These are phyloP conservation scores for Meloidogyne chitwoodi DNA, from an alignment of 1,140 invertebrate species.

Conservation along the genomic window DNA sequence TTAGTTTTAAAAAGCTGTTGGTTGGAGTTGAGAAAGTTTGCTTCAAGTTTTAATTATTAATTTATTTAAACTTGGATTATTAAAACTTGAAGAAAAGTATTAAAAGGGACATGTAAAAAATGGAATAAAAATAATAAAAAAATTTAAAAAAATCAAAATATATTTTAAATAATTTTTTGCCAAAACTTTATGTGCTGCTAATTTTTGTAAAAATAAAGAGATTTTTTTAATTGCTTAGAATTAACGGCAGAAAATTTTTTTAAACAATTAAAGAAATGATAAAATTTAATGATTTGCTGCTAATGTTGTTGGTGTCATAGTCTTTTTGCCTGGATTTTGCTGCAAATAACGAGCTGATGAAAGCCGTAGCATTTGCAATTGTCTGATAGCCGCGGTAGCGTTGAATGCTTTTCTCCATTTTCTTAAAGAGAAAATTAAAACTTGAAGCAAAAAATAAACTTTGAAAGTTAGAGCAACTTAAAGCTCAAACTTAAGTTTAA, in stretches of 20 bases:
- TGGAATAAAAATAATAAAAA: not conserved
- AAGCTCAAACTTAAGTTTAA: too few relatives aligned
- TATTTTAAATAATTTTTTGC: not conserved
- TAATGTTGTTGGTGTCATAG: conserved; percentile 7
- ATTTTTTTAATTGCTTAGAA: not conserved
- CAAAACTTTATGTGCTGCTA: not conserved
- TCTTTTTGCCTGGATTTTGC: not conserved
- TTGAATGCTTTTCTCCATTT: conserved; percentile 49
- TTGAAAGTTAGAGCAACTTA: too few relatives aligned
- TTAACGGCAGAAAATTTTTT: not conserved
- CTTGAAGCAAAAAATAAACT: too few relatives aligned
- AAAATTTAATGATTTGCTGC: not conserved
- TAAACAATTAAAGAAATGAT: too few relatives aligned
- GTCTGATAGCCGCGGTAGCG: conserved; percentile 57
- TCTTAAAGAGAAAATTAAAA: not conserved
- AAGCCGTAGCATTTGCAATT: conserved; percentile 57
- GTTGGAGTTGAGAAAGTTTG: too few relatives aligned
- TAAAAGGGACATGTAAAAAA: not conserved
- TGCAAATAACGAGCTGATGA: conserved; percentile 41
- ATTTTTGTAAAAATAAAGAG: not conserved
- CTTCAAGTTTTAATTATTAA: too few relatives aligned
- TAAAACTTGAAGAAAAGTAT: too few relatives aligned
- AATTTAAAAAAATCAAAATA: not conserved
- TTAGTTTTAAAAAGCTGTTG: not conserved
- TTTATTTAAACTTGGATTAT: too few relatives aligned